Evolutionary conservation across 2,888 invertebrate genomes (phyloP).

Genomic region (Synergus gifuensis): DNA sequence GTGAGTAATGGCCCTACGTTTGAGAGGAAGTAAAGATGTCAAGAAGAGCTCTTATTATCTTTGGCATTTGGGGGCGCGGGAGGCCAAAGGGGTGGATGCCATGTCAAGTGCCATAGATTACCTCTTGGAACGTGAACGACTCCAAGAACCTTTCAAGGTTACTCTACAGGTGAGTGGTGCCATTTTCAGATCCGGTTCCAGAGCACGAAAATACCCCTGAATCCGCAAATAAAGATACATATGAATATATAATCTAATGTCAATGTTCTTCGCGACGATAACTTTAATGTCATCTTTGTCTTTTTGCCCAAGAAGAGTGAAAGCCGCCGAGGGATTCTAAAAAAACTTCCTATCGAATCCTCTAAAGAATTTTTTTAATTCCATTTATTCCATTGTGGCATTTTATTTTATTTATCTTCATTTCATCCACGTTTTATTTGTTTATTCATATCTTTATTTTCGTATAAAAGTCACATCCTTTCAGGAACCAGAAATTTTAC

Average conservation of each 20-base stretch:
- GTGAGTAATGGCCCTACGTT: slow-evolving; percentile 86
- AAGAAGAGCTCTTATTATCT: slow-evolving; percentile 95
- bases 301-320: background rate
- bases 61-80: slow-evolving; percentile 97
- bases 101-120: slow-evolving; percentile 91
- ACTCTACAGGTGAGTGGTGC: slow-evolving; percentile 85
- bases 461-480: slow-evolving; percentile 6
- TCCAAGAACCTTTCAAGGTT: slow-evolving; percentile 93
- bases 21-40: slow-evolving; percentile 87
- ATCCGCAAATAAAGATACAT: background rate
- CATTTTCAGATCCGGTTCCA: slow-evolving; percentile 34
- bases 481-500: slow-evolving; percentile 26
- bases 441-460: background rate
- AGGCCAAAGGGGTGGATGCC: slow-evolving; percentile 93
- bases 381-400: background rate
- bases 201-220: background rate
- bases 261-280: background rate
- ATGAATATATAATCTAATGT: background rate
- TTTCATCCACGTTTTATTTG: background rate
- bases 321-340: background rate
- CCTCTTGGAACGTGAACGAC: slow-evolving; percentile 90
- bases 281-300: background rate
- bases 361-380: background rate
- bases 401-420: background rate
- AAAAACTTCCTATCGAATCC: slow-evolving; percentile 10